A percentile compares a stretch with the other conserved stretches of the same genome.
Evolutionary conservation across 2,888 invertebrate species (phyloP).

Genomic region (Drosophila merina): DNA sequence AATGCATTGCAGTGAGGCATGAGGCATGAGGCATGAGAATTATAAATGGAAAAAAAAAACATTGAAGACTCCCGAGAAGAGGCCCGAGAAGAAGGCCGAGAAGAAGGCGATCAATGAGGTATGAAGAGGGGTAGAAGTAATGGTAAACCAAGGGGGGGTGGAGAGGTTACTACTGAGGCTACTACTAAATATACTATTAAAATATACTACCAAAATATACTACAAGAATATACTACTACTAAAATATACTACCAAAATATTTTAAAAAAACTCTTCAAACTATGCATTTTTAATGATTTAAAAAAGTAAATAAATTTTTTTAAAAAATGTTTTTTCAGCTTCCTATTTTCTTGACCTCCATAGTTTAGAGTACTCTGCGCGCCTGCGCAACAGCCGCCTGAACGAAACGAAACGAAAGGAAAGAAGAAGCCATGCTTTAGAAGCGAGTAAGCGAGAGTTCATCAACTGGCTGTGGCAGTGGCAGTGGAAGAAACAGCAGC

Average conservation of each 20-base stretch:
- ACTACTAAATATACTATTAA: no score
- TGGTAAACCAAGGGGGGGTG: slow-evolving; percentile 15
- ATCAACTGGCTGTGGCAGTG: slow-evolving; percentile 68
- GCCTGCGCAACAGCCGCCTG: slow-evolving; percentile 68
- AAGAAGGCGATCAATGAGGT: slow-evolving; percentile 28
- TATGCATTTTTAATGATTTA: no score
- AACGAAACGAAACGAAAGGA: slow-evolving; percentile 14
- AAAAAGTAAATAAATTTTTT: no score
- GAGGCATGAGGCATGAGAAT: slow-evolving; percentile 68
- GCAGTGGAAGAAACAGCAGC: slow-evolving; percentile 52
- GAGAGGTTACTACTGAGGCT: no score
- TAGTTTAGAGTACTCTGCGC: slow-evolving; percentile 36
- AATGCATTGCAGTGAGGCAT: slow-evolving; percentile 70
- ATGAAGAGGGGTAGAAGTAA: slow-evolving; percentile 17
- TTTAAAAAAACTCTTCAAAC: no score
- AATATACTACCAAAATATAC: no score
- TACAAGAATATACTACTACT: no score
- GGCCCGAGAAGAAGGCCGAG: slow-evolving; percentile 12
- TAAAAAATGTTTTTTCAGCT: no score
- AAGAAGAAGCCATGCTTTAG: slow-evolving; percentile 39
- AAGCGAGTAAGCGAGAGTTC: slow-evolving; percentile 61
- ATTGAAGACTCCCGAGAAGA: slow-evolving; percentile 47
- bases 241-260: no score
- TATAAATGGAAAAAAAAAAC: slow-evolving; percentile 67
- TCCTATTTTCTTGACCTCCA: slow-evolving; percentile 17